phyloP scores from a whole-genome alignment of 64 coral and sea anemone species.

The Montipora sp. region DNA sequence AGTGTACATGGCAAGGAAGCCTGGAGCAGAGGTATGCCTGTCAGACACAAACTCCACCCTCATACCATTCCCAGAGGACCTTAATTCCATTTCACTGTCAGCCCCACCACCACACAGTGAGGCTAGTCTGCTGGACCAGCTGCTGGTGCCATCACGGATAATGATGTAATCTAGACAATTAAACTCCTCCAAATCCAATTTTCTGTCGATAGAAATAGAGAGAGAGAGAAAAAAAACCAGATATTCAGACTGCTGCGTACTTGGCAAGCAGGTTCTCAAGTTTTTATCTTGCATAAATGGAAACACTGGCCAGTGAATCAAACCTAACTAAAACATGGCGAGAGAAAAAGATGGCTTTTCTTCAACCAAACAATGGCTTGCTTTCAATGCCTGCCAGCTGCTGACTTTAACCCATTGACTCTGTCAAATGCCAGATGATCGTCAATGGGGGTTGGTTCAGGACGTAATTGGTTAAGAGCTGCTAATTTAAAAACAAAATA shows the following conservation, averaged over 20 bases:
- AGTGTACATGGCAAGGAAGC: constrained; percentile 67
- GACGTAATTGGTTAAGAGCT: too few species aligned
- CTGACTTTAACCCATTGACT: too few species aligned
- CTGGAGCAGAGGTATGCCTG: constrained; percentile 28
- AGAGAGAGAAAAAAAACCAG: neutral
- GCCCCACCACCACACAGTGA: constrained; percentile 36
- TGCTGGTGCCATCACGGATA: constrained; percentile 74
- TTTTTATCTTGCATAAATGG: too few species aligned
- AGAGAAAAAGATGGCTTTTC: too few species aligned
- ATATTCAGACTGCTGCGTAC: neutral
- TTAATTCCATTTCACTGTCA: neutral
- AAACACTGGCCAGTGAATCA: too few species aligned
- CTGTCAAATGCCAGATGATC: too few species aligned
- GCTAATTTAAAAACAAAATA: too few species aligned
- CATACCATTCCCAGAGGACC: constrained; percentile 58
- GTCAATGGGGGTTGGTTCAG: too few species aligned
- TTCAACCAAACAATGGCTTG: too few species aligned
- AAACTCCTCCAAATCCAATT: constrained; percentile 41
- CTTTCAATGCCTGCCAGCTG: too few species aligned
- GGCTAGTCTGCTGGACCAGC: constrained; percentile 42
- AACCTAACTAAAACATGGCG: too few species aligned
- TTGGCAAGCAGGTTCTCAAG: too few species aligned
- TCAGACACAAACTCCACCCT: constrained; percentile 75
- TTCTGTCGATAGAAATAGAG: neutral
- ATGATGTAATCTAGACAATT: constrained; percentile 72